Evolutionary conservation across 2,888 invertebrate species (phyloP), one percentile per base, ranked within the genome.

Genomic region (Scrobipalpa costella): DNA sequence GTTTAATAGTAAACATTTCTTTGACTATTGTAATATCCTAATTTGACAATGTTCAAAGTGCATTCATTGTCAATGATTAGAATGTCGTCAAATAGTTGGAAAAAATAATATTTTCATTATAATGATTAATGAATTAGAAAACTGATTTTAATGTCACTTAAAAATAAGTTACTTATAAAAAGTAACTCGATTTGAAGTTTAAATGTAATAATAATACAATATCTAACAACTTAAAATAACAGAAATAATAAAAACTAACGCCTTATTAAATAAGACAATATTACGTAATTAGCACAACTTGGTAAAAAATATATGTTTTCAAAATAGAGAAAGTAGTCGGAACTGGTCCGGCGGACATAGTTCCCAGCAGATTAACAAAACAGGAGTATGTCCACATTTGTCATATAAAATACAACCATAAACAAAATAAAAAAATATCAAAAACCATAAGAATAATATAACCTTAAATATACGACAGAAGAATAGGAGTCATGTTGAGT

Each of bases 351-450:
- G n/a, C n/a, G n/a, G n/a, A 13, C 13, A 40, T 27, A 27, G 2
- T 13, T 40, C 13, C 13, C 13, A 40, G 13, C 5, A 13, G 13
- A 40, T 9, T 11, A 40, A 13, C 5, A 9, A 50, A 21, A 19
- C 27, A 21, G 21, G 27, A 21, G 21, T 13, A 52, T 11, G 21
- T 49, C 5, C 49, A 49, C 2, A 7, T 19, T 49, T 49, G 49
- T 49, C 19, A 49, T 49, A 49, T 19, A 47, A 49, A 49, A 19
- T 49, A 49, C 49, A 49, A 49, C n/a, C 19, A 44, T 15, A 44
- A 44, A 40, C 13, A 13, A 44, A 44, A 15, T 44, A 15, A 44
- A 15, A 3, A n/a, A 44, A 44, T 5, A 11, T 13, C 40, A 40
- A 40, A 40, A 40, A 13, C 13, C 9, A 40, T 13, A 13, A 13